These are phyloP conservation scores for Hylaeus anthracinus DNA, from an alignment of 1,140 invertebrate genomes.

Conservation along the genomic window DNA sequence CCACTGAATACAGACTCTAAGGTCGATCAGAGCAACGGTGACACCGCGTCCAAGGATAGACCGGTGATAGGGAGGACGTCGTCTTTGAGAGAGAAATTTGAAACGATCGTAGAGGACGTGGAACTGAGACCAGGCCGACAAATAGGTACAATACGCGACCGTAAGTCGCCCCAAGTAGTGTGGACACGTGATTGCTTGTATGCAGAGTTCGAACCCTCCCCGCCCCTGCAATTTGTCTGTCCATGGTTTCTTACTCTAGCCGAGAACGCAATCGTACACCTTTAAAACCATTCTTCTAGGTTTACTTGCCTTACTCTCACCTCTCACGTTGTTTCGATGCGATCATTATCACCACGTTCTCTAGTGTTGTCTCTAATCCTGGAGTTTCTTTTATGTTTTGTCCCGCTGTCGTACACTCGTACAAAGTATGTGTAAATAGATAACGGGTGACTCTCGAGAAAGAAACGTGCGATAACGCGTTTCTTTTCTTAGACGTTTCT, in stretches of 20 bases:
- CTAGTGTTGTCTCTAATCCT: conserved; percentile 23
- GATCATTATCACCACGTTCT: conserved; percentile 45
- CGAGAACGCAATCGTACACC: conserved; percentile 9
- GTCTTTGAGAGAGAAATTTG: conserved; percentile 71
- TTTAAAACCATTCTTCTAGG: conserved; percentile 28
- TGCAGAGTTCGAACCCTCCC: conserved; percentile 28
- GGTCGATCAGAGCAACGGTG: not conserved
- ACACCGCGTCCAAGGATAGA: conserved; percentile 33
- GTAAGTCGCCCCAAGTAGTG: conserved; percentile 65
- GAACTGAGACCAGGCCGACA: conserved; percentile 57
- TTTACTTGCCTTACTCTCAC: not conserved
- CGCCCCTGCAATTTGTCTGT: conserved; percentile 40
- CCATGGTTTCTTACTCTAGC: conserved; percentile 41
- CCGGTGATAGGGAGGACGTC: conserved; percentile 59
- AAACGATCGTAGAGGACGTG: conserved; percentile 67
- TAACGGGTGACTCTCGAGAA: not conserved
- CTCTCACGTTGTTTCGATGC: conserved; percentile 24
- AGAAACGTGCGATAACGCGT: not conserved
- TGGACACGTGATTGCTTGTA: conserved; percentile 59
- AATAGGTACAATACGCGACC: conserved; percentile 56
- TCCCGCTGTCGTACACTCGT: conserved; percentile 1
- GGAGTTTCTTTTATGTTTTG: conserved; percentile 43
- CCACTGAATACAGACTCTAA: not conserved
- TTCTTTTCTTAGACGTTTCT: not conserved
- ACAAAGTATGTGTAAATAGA: conserved; percentile 26